Evolutionary conservation across 2,113 vertebrate genomes (phyloP), one percentile per base, ranked within the genome.

Genomic region (Steatornis caripensis): DNA sequence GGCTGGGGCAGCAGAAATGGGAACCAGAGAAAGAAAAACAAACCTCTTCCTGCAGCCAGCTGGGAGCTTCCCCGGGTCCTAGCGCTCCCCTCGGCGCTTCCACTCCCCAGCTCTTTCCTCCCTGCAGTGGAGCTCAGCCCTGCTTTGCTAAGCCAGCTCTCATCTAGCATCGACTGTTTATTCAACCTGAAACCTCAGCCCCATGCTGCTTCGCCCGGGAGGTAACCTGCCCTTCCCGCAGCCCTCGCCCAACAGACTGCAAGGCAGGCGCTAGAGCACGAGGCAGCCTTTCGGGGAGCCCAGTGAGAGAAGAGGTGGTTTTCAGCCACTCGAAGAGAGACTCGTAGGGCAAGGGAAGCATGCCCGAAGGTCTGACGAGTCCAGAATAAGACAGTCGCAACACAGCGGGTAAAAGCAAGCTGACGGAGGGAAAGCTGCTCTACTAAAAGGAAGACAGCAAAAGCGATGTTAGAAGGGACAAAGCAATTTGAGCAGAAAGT

Each of bases 311-410:
- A 29, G 49, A 62, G 13, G 27, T 6, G n/a, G 27, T 19, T 49
- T 65, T 51, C 41, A 88, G 70, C 19, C 4, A 9, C 61, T 65
- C 8, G 10, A 22, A 27, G 5, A 61, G 23, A 18, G 27, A 58
- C 26, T 58, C 0, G 0, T 0, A 6, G 27, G 10, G 54, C 12
- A 1, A 55, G 13, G 17, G 36, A 65, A 78, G 45, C 14, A 13
- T 4, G 23, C 20, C 4, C 2, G 2, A 48, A 41, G 41, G 24
- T 48, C 16, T 19, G 7, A 13, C 1, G 58, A 51, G 53, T 9
- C 64, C 2, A 12, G 61, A 39, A 18, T 12, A 65, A 51, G 36
- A 18, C 27, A 54, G 37, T 10, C 12, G 3, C 45, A 27, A 32
- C n/a, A 10, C 19, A 24, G 39, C 0, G 1, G 37, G 36, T 18